Percentiles rank a stretch among this genome's conserved stretches.
Evolutionary conservation across 2,797 vertebrate species (phyloP).

Genomic region (Acridotheres tristis): DNA sequence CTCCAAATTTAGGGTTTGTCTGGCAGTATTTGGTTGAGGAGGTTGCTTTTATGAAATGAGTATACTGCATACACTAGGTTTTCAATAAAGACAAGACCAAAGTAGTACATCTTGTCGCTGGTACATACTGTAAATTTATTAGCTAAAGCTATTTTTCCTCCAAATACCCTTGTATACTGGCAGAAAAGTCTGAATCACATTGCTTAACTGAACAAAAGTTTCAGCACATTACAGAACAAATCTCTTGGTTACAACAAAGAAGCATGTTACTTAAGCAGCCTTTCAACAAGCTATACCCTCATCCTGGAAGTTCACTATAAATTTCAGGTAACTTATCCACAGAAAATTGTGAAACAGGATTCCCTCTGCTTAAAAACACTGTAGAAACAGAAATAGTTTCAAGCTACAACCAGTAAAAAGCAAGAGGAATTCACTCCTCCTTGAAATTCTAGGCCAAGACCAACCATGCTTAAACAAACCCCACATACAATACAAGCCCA

Average conservation of each 20-base stretch:
- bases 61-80: background rate
- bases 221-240: background rate
- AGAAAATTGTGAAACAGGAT: background rate
- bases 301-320: background rate
- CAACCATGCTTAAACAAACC: background rate
- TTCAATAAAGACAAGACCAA: background rate
- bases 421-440: background rate
- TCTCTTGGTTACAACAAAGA: background rate
- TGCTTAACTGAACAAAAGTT: background rate
- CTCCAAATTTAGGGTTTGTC: background rate
- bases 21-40: background rate
- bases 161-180: background rate
- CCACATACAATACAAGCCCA: background rate
- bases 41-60: background rate
- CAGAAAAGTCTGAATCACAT: background rate
- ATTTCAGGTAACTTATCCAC: background rate
- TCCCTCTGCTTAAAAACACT: background rate
- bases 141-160: background rate
- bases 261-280: background rate
- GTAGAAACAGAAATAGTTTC: background rate
- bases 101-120: background rate
- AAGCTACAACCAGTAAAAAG: background rate
- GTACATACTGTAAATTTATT: background rate
- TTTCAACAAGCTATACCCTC: background rate
- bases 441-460: background rate